phyloP scores from a whole-genome alignment of 2,113 vertebrate genomes.

The Periophthalmodon schlosseri region DNA sequence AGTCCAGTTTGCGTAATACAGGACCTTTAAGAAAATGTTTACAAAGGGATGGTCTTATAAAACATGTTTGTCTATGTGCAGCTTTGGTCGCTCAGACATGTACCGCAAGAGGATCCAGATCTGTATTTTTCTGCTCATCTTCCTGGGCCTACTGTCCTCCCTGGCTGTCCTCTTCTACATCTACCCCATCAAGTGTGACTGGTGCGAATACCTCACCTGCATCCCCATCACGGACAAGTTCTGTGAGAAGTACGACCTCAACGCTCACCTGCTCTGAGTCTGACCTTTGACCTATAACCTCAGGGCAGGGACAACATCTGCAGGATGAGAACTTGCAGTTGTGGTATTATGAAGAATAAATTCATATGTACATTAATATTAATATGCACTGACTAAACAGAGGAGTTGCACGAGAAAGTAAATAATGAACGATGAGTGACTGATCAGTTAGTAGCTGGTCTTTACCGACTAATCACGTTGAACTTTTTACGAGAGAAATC shows the following conservation, averaged over 20 bases:
- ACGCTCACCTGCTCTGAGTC: constrained; percentile 90
- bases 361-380: constrained; percentile 10
- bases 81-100: constrained; percentile 88
- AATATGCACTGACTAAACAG: constrained; percentile 13
- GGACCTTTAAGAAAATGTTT: not conserved
- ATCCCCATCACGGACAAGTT: constrained; percentile 97
- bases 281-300: not conserved
- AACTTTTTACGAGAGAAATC: not conserved
- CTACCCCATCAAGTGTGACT: constrained; percentile 91
- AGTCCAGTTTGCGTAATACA: too few species aligned
- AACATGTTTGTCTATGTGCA: constrained; percentile 31
- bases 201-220: constrained; percentile 97
- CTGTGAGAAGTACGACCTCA: constrained; percentile 96
- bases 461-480: constrained; percentile 24
- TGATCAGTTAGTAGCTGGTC: constrained; percentile 40
- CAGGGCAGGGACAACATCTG: not conserved
- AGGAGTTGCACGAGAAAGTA: constrained; percentile 3
- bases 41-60: not conserved
- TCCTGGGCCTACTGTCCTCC: constrained; percentile 87
- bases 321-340: not conserved
- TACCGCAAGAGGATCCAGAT: constrained; percentile 95
- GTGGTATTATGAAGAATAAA: constrained; percentile 12
- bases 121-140: constrained; percentile 86
- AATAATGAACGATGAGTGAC: constrained; percentile 26
- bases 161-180: constrained; percentile 94